These are phyloP conservation scores for Dioctria rufipes DNA, from an alignment of 2,888 invertebrate species.

Conservation along the genomic window DNA sequence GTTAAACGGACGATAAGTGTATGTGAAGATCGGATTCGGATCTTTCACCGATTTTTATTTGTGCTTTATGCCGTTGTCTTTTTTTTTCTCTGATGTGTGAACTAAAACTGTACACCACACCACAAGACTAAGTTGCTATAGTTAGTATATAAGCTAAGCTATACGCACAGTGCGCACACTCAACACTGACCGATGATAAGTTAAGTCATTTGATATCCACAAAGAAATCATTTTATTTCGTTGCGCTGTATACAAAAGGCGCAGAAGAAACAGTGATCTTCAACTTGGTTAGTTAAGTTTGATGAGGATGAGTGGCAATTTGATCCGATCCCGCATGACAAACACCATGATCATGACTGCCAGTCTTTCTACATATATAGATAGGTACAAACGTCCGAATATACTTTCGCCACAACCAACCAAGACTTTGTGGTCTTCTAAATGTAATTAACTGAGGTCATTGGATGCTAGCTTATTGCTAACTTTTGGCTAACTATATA, in stretches of 20 bases:
- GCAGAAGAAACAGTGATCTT: constrained; percentile 9
- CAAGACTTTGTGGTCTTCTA: constrained; percentile 15
- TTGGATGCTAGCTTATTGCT: neutral
- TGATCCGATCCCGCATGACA: constrained; percentile 17
- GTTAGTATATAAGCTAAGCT: no score
- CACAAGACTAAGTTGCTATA: no score
- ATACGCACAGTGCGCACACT: neutral
- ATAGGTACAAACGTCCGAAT: constrained; percentile 13
- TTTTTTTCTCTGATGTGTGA: neutral
- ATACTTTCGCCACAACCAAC: constrained; percentile 13
- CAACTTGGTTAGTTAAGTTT: neutral
- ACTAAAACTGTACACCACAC: neutral
- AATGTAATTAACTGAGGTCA: constrained; percentile 38
- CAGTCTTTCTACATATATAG: no score
- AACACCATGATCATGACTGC: neutral
- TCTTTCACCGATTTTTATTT: constrained; percentile 18
- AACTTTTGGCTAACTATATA: no score
- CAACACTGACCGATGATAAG: neutral
- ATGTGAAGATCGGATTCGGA: constrained; percentile 8
- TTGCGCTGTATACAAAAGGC: neutral
- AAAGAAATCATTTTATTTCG: constrained; percentile 23
- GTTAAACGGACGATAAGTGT: no score
- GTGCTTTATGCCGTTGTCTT: neutral
- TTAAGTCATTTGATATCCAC: constrained; percentile 13
- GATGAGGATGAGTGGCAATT: constrained; percentile 39